phyloP scores from a whole-genome alignment of 2,888 invertebrate genomes.

The Ischnus inquisitorius region DNA sequence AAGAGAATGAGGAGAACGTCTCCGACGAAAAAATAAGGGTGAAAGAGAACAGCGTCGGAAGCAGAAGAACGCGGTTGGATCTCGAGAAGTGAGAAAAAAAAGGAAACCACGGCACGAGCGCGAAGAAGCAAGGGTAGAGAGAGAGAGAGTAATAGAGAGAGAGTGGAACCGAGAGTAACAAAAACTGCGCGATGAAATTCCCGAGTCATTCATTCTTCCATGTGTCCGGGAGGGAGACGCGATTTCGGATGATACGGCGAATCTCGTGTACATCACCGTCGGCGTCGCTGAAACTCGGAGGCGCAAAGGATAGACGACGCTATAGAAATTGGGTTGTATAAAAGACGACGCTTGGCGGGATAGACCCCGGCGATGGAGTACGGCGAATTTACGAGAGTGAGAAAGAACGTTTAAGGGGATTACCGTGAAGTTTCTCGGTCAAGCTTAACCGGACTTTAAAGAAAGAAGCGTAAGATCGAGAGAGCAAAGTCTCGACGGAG shows the following conservation, averaged over 20 bases:
- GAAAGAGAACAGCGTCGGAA: not conserved
- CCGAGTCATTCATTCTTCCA: conserved; percentile 81
- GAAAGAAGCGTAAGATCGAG: conserved; percentile 42
- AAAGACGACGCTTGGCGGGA: conserved; percentile 17
- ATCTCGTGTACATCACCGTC: conserved; percentile 38
- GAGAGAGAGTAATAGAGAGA: conserved; percentile 25
- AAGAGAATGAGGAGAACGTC: conserved; percentile 9
- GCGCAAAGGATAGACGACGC: conserved; percentile 1
- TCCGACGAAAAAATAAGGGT: not conserved
- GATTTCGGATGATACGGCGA: conserved; percentile 69
- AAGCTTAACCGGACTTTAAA: conserved; percentile 34
- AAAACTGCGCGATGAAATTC: conserved; percentile 78
- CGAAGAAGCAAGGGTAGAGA: not conserved
- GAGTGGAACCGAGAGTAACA: conserved; percentile 19
- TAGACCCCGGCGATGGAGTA: conserved; percentile 36
- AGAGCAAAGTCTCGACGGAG: conserved; percentile 76
- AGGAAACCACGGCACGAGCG: conserved; percentile 20
- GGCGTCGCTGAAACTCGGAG: conserved; percentile 47
- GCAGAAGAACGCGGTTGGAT: conserved; percentile 5
- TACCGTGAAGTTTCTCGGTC: conserved; percentile 25
- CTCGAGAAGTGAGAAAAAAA: not conserved
- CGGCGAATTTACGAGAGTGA: conserved; percentile 16
- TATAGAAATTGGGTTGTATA: conserved; percentile 20
- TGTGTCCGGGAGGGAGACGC: conserved; percentile 78
- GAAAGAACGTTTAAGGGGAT: conserved; percentile 27